These are phyloP conservation scores for Shargacucullia verbasci DNA, from an alignment of 2,888 invertebrate genomes.

Conservation along the genomic window DNA sequence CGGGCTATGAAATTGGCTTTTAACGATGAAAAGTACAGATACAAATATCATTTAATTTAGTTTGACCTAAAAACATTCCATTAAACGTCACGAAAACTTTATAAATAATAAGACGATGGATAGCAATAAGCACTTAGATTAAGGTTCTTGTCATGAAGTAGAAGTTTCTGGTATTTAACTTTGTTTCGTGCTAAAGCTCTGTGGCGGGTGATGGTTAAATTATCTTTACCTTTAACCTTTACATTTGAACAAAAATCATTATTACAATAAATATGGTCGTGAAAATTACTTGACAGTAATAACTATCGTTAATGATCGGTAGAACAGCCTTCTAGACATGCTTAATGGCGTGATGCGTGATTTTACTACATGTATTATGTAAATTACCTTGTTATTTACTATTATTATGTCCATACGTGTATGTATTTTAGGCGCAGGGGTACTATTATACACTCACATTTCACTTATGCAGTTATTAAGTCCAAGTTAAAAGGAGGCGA, in stretches of 20 bases:
- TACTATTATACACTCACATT: too few relatives aligned
- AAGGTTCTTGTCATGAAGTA: conserved; percentile 3
- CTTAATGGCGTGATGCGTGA: conserved; percentile 24
- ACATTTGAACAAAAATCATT: conserved; percentile 13
- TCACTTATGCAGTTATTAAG: too few relatives aligned
- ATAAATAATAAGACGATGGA: not conserved
- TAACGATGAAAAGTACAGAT: too few relatives aligned
- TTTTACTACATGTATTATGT: conserved; percentile 19
- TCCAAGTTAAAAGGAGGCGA: too few relatives aligned
- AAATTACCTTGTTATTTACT: not conserved
- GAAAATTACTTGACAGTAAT: conserved; percentile 24
- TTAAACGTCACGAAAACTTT: too few relatives aligned
- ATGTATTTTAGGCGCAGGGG: too few relatives aligned
- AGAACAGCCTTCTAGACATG: conserved; percentile 3
- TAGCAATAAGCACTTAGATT: conserved; percentile 1
- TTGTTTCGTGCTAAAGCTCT: conserved; percentile 3
- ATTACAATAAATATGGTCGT: conserved; percentile 11
- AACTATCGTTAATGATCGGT: conserved; percentile 16
- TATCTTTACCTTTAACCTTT: conserved; percentile 6
- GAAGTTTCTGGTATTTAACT: not conserved
- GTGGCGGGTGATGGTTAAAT: conserved; percentile 2
- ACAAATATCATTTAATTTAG: too few relatives aligned
- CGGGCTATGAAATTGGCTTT: too few relatives aligned
- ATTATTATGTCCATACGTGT: not conserved
- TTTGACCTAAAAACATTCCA: too few relatives aligned